Conservation (phyloP, 2,888 invertebrate species). For the Netelia melanura region DNA sequence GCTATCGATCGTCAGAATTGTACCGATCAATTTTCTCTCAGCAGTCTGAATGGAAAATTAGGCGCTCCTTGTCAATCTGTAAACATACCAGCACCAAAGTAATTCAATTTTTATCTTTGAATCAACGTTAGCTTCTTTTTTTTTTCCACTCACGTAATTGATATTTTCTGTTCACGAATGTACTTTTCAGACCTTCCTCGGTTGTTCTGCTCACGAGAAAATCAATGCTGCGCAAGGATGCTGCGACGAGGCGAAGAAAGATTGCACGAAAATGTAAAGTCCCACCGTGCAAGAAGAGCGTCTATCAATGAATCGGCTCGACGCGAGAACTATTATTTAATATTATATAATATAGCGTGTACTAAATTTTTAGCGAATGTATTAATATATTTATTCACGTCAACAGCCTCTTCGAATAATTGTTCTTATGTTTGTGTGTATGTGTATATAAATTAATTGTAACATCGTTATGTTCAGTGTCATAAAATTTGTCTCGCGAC, state of each 20-base stretch:
- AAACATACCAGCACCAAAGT: conserved; percentile 54
- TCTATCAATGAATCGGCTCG: conserved; percentile 20
- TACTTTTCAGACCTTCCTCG: conserved; percentile 60
- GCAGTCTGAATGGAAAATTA: conserved; percentile 39
- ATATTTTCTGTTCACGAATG: not conserved
- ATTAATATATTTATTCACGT: conserved; percentile 67
- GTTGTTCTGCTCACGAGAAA: conserved; percentile 59
- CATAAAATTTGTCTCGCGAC: conserved; percentile 39
- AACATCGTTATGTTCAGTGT: conserved; percentile 49
- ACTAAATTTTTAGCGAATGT: conserved; percentile 60
- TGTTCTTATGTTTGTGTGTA: conserved; percentile 39
- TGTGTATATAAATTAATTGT: conserved; percentile 42
- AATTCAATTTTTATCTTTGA: conserved; percentile 1
- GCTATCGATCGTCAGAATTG: conserved; percentile 74
- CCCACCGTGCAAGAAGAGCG: conserved; percentile 50
- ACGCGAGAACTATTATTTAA: conserved; percentile 33
- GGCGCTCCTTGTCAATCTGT: conserved; percentile 43
- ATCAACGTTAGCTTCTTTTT: not conserved
- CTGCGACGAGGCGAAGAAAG: conserved; percentile 55
- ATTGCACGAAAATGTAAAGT: conserved; percentile 50
- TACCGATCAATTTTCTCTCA: conserved; percentile 27
- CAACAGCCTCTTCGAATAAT: conserved; percentile 61
- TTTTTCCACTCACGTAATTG: not conserved
- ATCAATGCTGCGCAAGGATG: conserved; percentile 48
- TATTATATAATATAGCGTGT: conserved; percentile 6